Evolutionary conservation across 2,888 invertebrate species (phyloP).

Genomic region (Andrena fulva): DNA sequence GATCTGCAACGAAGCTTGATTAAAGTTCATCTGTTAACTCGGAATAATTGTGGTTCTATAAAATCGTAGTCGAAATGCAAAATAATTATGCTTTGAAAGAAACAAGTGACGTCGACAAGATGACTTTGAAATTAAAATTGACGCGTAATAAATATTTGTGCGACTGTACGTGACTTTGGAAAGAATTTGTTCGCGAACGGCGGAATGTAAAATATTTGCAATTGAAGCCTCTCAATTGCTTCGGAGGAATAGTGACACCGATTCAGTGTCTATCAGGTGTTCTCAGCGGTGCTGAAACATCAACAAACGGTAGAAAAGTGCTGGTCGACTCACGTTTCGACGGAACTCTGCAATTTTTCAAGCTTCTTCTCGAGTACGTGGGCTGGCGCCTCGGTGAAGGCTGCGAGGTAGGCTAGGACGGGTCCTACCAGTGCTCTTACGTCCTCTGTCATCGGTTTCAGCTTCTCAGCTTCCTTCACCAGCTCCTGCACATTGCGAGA

Average conservation of each 20-base stretch:
- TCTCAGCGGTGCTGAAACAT: slow-evolving; percentile 20
- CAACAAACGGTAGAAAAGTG: slow-evolving; percentile 35
- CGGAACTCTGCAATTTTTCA: slow-evolving; percentile 89
- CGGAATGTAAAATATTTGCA: not conserved
- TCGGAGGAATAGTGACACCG: slow-evolving; percentile 6
- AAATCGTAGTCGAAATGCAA: not conserved
- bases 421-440: slow-evolving; percentile 89
- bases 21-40: too few species aligned
- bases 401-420: slow-evolving; percentile 89
- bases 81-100: not conserved
- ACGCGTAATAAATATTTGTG: not conserved
- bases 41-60: not conserved
- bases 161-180: not conserved
- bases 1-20: too few species aligned
- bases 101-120: not conserved
- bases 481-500: slow-evolving; percentile 87
- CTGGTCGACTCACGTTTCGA: slow-evolving; percentile 87
- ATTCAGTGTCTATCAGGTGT: slow-evolving; percentile 25
- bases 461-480: slow-evolving; percentile 89
- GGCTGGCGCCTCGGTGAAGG: slow-evolving; percentile 89
- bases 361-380: slow-evolving; percentile 89
- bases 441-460: slow-evolving; percentile 89
- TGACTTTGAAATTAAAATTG: not conserved
- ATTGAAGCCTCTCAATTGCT: not conserved
- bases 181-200: slow-evolving; percentile 1